Base-by-base conservation (phyloP, 2,113 vertebrate genomes). In the Caloenas nicobarica region DNA sequence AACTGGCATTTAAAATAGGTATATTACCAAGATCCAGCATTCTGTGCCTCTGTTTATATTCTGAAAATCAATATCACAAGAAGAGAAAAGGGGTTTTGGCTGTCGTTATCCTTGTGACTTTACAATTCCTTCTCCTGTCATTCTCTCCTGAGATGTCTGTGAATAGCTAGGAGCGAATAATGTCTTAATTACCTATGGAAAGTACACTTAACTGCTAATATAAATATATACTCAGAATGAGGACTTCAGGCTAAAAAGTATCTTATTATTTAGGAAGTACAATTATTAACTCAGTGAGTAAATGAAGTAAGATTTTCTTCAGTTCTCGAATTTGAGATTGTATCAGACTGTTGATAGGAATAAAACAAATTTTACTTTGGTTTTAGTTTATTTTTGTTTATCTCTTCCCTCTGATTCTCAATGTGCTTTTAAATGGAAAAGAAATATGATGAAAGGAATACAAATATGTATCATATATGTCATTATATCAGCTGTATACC, bases 51-150 rank as follows among this genome's bases (percentile, higher is more conserved):
- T 96, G 66, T 97, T 97, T 97, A 79, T 93, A 69, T 94, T 97
- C 81, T 94, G 88, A 94, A 97, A 96, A 97, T 96, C 93, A 96
- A 81, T 97, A 94, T 96, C 90, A 88, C 66, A 82, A 94, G 77
- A 90, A 7, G 29, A 92, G 90, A 70, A 89, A 95, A 82, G 46
- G 29, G 54, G 82, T 77, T 82, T 94, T 68, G 73, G 44, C 53
- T 90, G 24, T 87, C 93, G 84, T 84, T 97, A 94, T 94, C 83
- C 80, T 73, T 1, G 0, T 64, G 73, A 82, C 78, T 92, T 96
- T 91, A 85, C 46, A 95, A 93, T 81, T 84, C 71, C 8, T 60
- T 65, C 86, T 94, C 66, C 51, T 38, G 31, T 24, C 14, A 10
- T 51, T 92, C 73, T 48, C 81, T 91, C 57, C 74, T 80, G 86